Evolutionary conservation across 2,888 invertebrate genomes (phyloP).

Genomic region (Spicauda simplicius): DNA sequence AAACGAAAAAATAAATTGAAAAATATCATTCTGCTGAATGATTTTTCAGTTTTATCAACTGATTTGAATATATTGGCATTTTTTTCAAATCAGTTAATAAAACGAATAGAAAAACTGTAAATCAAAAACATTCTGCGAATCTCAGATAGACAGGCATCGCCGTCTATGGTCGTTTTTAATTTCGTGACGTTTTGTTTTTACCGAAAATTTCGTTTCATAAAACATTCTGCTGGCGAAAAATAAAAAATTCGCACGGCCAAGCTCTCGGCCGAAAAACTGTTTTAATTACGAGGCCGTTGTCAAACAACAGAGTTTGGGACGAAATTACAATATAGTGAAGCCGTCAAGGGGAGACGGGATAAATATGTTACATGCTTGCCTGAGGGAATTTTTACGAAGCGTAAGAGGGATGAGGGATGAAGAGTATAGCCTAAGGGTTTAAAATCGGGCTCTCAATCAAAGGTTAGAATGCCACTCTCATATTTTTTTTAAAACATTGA

Average conservation of each 20-base stretch:
- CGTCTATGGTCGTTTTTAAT: not conserved
- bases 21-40: no score
- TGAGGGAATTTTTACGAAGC: no score
- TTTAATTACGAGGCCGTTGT: slow-evolving; percentile 29
- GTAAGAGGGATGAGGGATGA: no score
- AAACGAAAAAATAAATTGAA: no score
- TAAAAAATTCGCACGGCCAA: slow-evolving; percentile 7
- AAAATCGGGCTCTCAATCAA: no score
- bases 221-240: slow-evolving; percentile 25
- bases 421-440: no score
- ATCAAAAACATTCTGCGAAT: not conserved
- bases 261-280: slow-evolving; percentile 20
- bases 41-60: no score
- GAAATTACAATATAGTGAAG: slow-evolving; percentile 17
- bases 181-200: slow-evolving; percentile 5
- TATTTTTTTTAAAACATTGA: no score
- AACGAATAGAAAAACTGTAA: not conserved
- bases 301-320: slow-evolving; percentile 22
- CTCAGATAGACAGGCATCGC: not conserved
- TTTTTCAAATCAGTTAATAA: not conserved
- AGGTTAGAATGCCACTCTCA: no score
- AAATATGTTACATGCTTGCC: not conserved
- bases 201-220: slow-evolving; percentile 13
- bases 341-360: not conserved
- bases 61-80: no score